A percentile compares a stretch with the other conserved stretches of the same genome.
Conservation (phyloP, 2,113 vertebrate species). For the Telmatochromis sp. region DNA sequence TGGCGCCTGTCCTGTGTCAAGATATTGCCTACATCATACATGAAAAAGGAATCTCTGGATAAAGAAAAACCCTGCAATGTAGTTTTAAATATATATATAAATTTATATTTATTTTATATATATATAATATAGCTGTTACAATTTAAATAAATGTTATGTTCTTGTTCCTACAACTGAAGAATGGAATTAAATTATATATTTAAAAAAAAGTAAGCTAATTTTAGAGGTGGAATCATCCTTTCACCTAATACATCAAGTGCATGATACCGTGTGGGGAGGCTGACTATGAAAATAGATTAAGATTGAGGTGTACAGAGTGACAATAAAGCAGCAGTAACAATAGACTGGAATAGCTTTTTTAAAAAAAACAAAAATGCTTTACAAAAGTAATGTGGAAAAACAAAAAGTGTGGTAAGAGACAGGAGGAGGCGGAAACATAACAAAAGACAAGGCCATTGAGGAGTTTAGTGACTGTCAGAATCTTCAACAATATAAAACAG, state of each 20-base stretch:
- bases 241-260: slow-evolving; percentile 51
- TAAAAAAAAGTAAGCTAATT: slow-evolving; percentile 34
- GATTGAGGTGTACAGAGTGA: slow-evolving; percentile 44
- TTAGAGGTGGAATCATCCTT: slow-evolving; percentile 48
- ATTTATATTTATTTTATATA: slow-evolving; percentile 29
- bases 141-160: slow-evolving; percentile 71
- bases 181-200: slow-evolving; percentile 59
- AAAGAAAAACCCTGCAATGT: slow-evolving; percentile 71
- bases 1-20: slow-evolving; percentile 69
- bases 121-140: slow-evolving; percentile 67
- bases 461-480: slow-evolving; percentile 71
- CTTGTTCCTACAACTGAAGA: slow-evolving; percentile 63
- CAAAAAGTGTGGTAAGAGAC: slow-evolving; percentile 13
- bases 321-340: slow-evolving; percentile 68
- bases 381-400: slow-evolving; percentile 9
- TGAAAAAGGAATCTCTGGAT: slow-evolving; percentile 55
- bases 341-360: slow-evolving; percentile 72
- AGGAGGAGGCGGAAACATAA: slow-evolving; percentile 18
- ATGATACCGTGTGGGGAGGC: slow-evolving; percentile 55
- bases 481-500: not conserved
- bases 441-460: slow-evolving; percentile 63
- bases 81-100: slow-evolving; percentile 69
- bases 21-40: slow-evolving; percentile 68
- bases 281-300: slow-evolving; percentile 30
- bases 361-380: slow-evolving; percentile 45